Evolutionary conservation across 2,888 invertebrate genomes (phyloP).

Genomic region (Gari tellinella): DNA sequence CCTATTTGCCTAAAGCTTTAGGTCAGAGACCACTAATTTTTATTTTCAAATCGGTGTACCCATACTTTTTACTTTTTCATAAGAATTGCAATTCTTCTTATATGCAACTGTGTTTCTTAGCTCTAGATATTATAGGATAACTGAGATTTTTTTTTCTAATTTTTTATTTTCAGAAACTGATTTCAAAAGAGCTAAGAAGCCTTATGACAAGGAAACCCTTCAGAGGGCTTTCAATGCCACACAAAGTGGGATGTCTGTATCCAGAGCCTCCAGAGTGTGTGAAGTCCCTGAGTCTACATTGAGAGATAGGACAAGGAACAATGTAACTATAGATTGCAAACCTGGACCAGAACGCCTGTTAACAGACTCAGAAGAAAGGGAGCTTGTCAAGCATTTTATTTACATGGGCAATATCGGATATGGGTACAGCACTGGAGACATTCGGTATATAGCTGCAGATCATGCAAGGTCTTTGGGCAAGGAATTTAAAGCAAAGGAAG

Average conservation of each 20-base stretch:
- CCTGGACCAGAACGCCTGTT: too few species aligned
- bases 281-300: not conserved
- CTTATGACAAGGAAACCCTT: not conserved
- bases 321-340: not conserved
- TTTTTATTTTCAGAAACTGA: too few species aligned
- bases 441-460: not conserved
- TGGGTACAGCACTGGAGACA: not conserved
- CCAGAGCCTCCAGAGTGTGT: not conserved
- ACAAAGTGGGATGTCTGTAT: not conserved
- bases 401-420: not conserved
- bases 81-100: too few species aligned
- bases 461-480: not conserved
- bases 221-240: not conserved
- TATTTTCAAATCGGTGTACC: too few species aligned
- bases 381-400: not conserved
- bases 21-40: too few species aligned
- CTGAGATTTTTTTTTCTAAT: too few species aligned
- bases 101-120: too few species aligned
- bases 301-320: constrained; percentile 1
- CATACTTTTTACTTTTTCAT: too few species aligned
- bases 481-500: not conserved
- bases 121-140: too few species aligned
- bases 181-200: not conserved
- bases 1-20: too few species aligned
- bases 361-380: not conserved